Percentiles rank a stretch among this genome's conserved stretches.
These are phyloP conservation scores for Ceyx erithaca DNA, from an alignment of 2,797 vertebrate genomes.

Conservation along the genomic window DNA sequence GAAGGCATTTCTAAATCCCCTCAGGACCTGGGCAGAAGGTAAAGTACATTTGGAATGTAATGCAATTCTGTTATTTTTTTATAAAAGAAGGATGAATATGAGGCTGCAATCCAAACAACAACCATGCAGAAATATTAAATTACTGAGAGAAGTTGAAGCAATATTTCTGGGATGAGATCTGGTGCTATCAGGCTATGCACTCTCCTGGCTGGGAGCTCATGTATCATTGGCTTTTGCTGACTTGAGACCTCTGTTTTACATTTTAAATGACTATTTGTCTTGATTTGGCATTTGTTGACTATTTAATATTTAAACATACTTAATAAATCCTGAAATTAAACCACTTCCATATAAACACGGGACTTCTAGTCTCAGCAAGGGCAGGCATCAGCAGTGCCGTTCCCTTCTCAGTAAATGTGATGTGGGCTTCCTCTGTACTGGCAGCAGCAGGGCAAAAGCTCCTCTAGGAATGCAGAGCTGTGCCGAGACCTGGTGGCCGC, in stretches of 20 bases:
- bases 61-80: background rate
- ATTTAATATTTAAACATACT: conserved; percentile 5
- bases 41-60: background rate
- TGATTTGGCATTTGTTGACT: conserved; percentile 25
- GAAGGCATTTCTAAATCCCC: background rate
- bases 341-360: background rate
- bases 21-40: rapidly evolving
- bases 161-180: conserved; percentile 1
- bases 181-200: background rate
- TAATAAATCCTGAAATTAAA: conserved; percentile 50
- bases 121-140: conserved; percentile 48
- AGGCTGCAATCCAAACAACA: conserved; percentile 52
- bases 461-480: background rate
- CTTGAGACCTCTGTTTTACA: background rate
- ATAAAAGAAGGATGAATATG: conserved; percentile 47
- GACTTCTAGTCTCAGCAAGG: background rate
- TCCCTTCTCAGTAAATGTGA: background rate
- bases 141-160: conserved; percentile 49
- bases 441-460: background rate
- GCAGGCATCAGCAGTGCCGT: background rate
- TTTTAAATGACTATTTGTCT: conserved; percentile 41
- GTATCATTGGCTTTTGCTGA: conserved; percentile 2
- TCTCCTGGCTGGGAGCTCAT: background rate
- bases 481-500: background rate
- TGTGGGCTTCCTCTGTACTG: rapidly evolving